A percentile compares a stretch with the other conserved stretches of the same genome.
Conservation (phyloP, 1,140 invertebrate species). For the Pollicipes pollicipes region DNA sequence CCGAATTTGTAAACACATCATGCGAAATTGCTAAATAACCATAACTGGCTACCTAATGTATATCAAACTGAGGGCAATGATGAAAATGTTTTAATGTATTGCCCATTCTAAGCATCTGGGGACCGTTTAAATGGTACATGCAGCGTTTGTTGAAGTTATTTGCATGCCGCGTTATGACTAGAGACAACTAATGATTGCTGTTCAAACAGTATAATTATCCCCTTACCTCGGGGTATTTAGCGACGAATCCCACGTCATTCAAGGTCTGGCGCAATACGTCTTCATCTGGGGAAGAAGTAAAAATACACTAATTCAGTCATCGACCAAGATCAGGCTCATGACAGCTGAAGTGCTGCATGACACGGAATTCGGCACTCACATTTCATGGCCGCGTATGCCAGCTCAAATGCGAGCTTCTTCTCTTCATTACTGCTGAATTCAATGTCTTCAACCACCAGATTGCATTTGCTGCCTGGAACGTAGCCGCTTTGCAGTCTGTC, state of each 20-base stretch:
- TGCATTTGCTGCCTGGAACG: not conserved
- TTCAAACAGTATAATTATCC: too few species aligned
- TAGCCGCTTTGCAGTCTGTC: not conserved
- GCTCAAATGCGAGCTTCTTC: not conserved
- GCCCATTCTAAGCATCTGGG: too few species aligned
- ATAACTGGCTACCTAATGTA: too few species aligned
- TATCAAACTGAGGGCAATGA: too few species aligned
- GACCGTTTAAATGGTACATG: too few species aligned
- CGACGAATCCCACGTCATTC: not conserved
- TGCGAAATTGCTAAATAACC: too few species aligned
- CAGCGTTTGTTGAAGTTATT: too few species aligned
- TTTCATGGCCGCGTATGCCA: not conserved
- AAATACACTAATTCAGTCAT: not conserved
- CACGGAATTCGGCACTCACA: not conserved
- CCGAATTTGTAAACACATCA: too few species aligned
- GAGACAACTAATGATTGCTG: too few species aligned
- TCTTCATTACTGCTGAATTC: not conserved
- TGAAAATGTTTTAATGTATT: too few species aligned
- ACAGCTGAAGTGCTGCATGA: not conserved
- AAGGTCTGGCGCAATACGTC: not conserved
- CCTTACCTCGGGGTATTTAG: not conserved
- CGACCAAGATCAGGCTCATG: not conserved
- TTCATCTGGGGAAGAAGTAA: not conserved
- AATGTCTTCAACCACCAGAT: not conserved
- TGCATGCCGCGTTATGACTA: too few species aligned